Conservation (phyloP, 2,888 invertebrate species). For the Volucella bombylans region DNA sequence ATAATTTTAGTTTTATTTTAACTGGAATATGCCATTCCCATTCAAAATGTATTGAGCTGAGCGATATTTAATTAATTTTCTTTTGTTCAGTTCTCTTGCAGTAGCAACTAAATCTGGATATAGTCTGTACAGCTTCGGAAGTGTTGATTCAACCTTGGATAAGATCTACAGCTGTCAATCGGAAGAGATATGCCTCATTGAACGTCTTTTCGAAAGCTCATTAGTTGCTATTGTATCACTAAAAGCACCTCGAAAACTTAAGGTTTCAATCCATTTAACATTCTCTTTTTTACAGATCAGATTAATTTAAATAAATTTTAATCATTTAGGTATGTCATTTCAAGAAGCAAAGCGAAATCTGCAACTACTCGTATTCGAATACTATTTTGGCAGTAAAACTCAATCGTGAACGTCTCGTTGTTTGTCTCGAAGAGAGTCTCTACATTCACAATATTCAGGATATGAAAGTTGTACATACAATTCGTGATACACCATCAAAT, state of each 20-base stretch:
- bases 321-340: constrained; percentile 93
- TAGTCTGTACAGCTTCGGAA: constrained; percentile 92
- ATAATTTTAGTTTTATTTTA: neutral
- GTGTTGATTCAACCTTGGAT: constrained; percentile 91
- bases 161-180: constrained; percentile 94
- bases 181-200: constrained; percentile 95
- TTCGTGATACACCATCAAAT: constrained; percentile 98
- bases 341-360: constrained; percentile 98
- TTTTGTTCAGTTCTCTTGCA: constrained; percentile 90
- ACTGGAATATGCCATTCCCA: no score
- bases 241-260: constrained; percentile 90
- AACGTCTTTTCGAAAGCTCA: constrained; percentile 97
- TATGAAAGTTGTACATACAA: constrained; percentile 99
- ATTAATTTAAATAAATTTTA: constrained; percentile 21
- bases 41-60: neutral
- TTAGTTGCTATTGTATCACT: constrained; percentile 97
- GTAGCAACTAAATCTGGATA: constrained; percentile 96
- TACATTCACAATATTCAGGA: constrained; percentile 99
- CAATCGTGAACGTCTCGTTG: constrained; percentile 96
- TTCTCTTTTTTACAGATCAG: neutral
- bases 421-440: constrained; percentile 97
- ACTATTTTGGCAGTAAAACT: constrained; percentile 97
- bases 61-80: neutral
- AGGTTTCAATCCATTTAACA: constrained; percentile 75
- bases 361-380: constrained; percentile 97